phyloP scores from a whole-genome alignment of 64 coral and sea anemone species.

The Dendronephthya gigantea region DNA sequence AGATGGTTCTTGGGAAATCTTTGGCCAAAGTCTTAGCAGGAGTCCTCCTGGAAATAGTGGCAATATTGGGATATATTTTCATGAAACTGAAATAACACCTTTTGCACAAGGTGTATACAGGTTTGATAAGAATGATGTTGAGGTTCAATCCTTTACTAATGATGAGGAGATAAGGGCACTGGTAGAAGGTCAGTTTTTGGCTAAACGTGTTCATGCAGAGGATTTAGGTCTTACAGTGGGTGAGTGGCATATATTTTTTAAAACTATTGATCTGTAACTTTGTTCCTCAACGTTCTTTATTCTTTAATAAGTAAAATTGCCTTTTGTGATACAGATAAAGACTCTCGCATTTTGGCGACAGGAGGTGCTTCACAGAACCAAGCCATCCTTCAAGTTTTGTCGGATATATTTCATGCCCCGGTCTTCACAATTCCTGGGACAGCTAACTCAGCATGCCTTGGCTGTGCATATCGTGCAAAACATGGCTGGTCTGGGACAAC shows the following conservation, averaged over 20 bases:
- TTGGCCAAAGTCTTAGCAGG: conserved; percentile 45
- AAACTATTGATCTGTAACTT: background rate
- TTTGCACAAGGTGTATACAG: conserved; percentile 78
- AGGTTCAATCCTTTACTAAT: conserved; percentile 62
- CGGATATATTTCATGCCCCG: conserved; percentile 76
- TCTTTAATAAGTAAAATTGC: background rate
- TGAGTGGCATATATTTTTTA: conserved; percentile 25
- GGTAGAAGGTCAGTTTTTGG: conserved; percentile 86
- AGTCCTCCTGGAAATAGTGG: conserved; percentile 71
- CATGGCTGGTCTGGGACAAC: conserved; percentile 40
- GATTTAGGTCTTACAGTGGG: conserved; percentile 63
- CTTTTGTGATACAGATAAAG: conserved; percentile 26
- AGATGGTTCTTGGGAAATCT: conserved; percentile 59
- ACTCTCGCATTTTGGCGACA: conserved; percentile 67
- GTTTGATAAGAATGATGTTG: conserved; percentile 48
- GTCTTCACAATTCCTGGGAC: conserved; percentile 81
- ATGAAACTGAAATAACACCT: conserved; percentile 81
- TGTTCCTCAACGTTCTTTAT: too few relatives aligned
- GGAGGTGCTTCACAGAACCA: conserved; percentile 86
- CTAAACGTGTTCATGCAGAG: conserved; percentile 85
- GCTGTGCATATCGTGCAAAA: conserved; percentile 85
- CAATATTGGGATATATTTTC: conserved; percentile 93
- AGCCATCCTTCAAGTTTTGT: conserved; percentile 74
- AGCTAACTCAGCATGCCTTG: conserved; percentile 78
- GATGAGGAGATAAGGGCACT: conserved; percentile 75